Evolutionary conservation across 2,797 vertebrate species (phyloP).

Genomic region (Takifugu ocellatus): DNA sequence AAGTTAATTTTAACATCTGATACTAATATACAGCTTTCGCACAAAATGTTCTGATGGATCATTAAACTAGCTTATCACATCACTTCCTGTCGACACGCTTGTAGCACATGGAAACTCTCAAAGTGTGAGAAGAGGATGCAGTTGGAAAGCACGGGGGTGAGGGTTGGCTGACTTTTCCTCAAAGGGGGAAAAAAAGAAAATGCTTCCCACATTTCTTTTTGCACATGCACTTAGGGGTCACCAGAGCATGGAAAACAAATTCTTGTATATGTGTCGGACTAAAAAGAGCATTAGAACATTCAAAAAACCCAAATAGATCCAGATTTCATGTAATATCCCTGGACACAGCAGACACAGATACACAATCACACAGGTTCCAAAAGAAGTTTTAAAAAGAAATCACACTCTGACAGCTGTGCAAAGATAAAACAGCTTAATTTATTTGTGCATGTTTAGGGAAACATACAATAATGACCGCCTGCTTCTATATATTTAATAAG

Average conservation of each 20-base stretch:
- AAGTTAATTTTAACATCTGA: constrained; percentile 51
- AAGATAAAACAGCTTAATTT: too few relatives aligned
- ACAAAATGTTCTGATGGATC: constrained; percentile 54
- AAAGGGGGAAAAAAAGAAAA: constrained; percentile 45
- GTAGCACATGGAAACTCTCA: constrained; percentile 66
- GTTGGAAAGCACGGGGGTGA: constrained; percentile 25
- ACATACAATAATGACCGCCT: neutral
- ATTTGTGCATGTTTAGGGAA: neutral
- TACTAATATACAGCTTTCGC: constrained; percentile 25
- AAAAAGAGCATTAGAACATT: constrained; percentile 53
- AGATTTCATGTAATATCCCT: constrained; percentile 53
- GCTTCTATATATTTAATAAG: too few relatives aligned
- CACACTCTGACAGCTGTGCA: too few relatives aligned
- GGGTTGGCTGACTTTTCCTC: constrained; percentile 22
- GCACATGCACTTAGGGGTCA: constrained; percentile 48
- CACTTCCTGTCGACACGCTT: constrained; percentile 70
- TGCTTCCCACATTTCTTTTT: constrained; percentile 67
- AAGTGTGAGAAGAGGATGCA: constrained; percentile 32
- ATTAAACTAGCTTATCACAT: constrained; percentile 58
- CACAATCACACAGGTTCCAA: constrained; percentile 7
- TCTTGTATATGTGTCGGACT: constrained; percentile 51
- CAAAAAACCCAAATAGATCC: constrained; percentile 30
- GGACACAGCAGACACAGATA: constrained; percentile 14
- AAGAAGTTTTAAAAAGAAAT: too few relatives aligned
- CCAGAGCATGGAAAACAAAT: constrained; percentile 54